Evolutionary conservation across 23 tunicate species (phyloP), one percentile per base, ranked within the genome.

Genomic region (Ascidia mentula): DNA sequence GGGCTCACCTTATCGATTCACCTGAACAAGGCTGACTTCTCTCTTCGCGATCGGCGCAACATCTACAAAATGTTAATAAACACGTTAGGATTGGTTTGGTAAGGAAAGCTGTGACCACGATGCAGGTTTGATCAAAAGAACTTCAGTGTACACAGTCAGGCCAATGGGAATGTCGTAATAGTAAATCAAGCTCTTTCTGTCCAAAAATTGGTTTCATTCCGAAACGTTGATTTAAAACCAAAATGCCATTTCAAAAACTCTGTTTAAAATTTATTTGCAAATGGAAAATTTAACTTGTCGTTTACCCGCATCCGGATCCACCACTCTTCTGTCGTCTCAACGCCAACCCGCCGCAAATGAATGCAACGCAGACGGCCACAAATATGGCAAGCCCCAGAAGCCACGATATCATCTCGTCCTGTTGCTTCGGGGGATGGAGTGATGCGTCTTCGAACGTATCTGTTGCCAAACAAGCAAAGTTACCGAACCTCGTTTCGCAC

Each of bases 361-460:
- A 40, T 0, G 40, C 34, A 15, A 38, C 77, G 42, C 70, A 70
- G 4, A 81, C 77, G 36, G 34, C 53, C 4, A 38, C 46, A 38
- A 81, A 70, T 37, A 81, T 81, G 61, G 75, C 85, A 2, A 9
- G 77, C 15, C 40, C 85, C 65, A 40, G 69, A 0, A 81, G 38
- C 85, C 85, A 81, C 4, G 77, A 42, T 13, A 81, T 70, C 38
- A 70, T 65, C 24, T 71, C 77, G 38, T 38, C 45, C 40, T 81
- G 85, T 15, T 18, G 46, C 18, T 18, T 34, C 38, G 75, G 38
- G 18, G 75, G 39, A 34, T 53, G 28, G 24, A 53, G 65, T 53
- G 65, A 53, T 53, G 28, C 65, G 65, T 9, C 65, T 3, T 33
- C 32, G 74, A 30, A 34, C 31, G 18, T 30, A 70, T 36, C 74